A percentile compares a stretch with the other conserved stretches of the same genome.
These are phyloP conservation scores for Fratercula arctica DNA, from an alignment of 2,797 vertebrate genomes.

Conservation along the genomic window DNA sequence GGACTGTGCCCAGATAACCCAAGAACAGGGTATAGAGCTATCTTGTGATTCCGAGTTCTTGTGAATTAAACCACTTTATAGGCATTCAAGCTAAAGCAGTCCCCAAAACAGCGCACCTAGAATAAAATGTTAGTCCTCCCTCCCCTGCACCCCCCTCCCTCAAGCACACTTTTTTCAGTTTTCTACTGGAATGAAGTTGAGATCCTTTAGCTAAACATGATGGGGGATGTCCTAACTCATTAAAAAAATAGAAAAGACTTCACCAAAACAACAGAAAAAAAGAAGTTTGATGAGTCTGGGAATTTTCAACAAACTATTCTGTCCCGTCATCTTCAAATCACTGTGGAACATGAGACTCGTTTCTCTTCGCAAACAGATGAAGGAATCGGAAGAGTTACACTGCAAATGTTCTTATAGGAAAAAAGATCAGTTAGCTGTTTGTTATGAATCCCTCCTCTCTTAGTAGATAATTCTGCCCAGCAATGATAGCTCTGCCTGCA, in stretches of 20 bases:
- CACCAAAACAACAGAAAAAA: constrained; percentile 60
- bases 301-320: constrained; percentile 58
- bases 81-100: neutral
- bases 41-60: neutral
- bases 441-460: constrained; percentile 31
- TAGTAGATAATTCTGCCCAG: constrained; percentile 48
- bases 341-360: neutral
- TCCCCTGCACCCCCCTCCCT: neutral
- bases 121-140: neutral
- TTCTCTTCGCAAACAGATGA: constrained; percentile 30
- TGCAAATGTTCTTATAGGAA: constrained; percentile 38
- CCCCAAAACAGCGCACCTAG: constrained; percentile 31
- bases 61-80: constrained; percentile 7
- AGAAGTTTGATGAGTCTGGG: constrained; percentile 68
- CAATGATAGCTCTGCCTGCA: constrained; percentile 35
- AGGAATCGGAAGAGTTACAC: constrained; percentile 39
- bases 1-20: neutral
- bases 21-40: constrained; percentile 4
- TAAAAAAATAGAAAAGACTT: constrained; percentile 56
- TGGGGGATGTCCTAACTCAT: neutral
- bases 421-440: constrained; percentile 38
- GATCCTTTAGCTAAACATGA: constrained; percentile 12
- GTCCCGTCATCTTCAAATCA: constrained; percentile 46
- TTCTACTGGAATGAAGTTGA: constrained; percentile 38
- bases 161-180: neutral